These are phyloP conservation scores for Zaprionus ghesquierei DNA, from an alignment of 1,140 invertebrate genomes.

Conservation along the genomic window DNA sequence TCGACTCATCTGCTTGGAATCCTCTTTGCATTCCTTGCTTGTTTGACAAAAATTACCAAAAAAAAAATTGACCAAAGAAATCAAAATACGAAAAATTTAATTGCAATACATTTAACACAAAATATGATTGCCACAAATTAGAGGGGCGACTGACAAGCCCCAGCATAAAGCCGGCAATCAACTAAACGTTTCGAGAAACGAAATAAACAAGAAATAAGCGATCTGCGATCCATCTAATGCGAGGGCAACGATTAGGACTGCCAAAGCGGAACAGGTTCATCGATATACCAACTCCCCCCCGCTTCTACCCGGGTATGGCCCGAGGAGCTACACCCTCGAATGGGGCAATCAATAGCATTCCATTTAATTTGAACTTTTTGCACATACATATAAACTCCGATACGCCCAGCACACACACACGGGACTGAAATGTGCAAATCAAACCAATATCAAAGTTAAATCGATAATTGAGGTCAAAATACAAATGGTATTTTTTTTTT, in stretches of 20 bases:
- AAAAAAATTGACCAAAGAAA: background rate
- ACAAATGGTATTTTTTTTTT: conserved; percentile 7
- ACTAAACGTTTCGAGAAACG: conserved; percentile 71
- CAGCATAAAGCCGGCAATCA: conserved; percentile 67
- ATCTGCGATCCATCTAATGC: conserved; percentile 61
- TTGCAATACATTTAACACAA: conserved; percentile 50
- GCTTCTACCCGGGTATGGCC: background rate
- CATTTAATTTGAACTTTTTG: conserved; percentile 74
- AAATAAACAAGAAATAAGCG: conserved; percentile 80
- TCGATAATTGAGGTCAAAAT: conserved; percentile 83
- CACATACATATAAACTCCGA: conserved; percentile 25
- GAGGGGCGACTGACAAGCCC: conserved; percentile 14
- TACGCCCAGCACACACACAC: conserved; percentile 38
- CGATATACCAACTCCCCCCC: background rate
- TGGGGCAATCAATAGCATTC: conserved; percentile 78
- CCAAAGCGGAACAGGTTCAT: conserved; percentile 2
- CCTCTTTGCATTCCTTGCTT: background rate
- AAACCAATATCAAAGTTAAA: conserved; percentile 83
- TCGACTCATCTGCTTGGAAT: no score
- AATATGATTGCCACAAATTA: conserved; percentile 76
- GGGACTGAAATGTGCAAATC: conserved; percentile 63
- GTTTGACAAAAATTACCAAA: background rate
- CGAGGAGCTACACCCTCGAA: conserved; percentile 9
- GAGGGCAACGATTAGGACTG: conserved; percentile 36
- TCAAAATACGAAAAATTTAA: conserved; percentile 16